These are phyloP conservation scores for Leucoma salicis DNA, from an alignment of 2,888 invertebrate genomes.

Conservation along the genomic window DNA sequence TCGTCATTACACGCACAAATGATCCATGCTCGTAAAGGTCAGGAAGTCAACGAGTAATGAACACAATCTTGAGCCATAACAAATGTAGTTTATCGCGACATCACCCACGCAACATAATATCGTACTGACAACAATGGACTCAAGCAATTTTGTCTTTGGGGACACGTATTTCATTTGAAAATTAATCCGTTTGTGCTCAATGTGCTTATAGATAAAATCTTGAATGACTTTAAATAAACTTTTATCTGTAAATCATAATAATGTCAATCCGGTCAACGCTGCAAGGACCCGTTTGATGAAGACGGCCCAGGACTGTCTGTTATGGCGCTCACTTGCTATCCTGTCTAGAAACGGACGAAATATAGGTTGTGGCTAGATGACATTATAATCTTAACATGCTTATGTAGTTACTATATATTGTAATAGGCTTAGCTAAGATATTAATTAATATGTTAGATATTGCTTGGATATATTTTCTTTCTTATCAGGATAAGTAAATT, in stretches of 20 bases:
- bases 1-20: constrained; percentile 56
- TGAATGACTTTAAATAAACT: neutral
- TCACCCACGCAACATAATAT: constrained; percentile 66
- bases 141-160: constrained; percentile 53
- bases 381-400: too few species aligned
- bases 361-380: too few species aligned
- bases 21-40: constrained; percentile 44
- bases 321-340: too few species aligned
- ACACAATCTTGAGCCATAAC: constrained; percentile 49
- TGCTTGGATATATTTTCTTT: too few species aligned
- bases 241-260: constrained; percentile 14
- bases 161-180: constrained; percentile 47
- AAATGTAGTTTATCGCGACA: constrained; percentile 58
- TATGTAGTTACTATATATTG: too few species aligned
- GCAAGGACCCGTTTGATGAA: too few species aligned
- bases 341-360: too few species aligned
- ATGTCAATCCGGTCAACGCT: too few species aligned
- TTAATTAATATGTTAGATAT: too few species aligned
- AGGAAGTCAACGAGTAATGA: constrained; percentile 47
- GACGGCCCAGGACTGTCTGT: too few species aligned
- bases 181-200: constrained; percentile 33
- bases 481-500: too few species aligned
- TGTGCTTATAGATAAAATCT: neutral
- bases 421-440: too few species aligned
- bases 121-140: constrained; percentile 52